phyloP scores from a whole-genome alignment of 37 sponge, comb jelly and placozoan species.

The Agelas oroides region DNA sequence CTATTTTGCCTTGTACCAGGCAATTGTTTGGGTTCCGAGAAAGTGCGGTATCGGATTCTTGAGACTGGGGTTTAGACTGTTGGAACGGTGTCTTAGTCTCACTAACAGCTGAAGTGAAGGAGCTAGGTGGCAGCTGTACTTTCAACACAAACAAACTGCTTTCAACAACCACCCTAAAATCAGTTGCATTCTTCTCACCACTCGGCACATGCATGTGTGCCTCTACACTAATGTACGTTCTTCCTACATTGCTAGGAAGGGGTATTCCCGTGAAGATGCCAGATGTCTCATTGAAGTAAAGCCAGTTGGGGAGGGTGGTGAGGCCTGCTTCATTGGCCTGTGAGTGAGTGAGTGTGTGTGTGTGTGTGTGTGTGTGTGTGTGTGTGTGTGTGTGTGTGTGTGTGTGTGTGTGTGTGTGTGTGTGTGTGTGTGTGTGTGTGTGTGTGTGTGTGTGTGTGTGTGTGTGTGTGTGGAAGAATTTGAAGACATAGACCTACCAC shows the following conservation, averaged over 20 bases:
- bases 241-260: conserved; percentile 9
- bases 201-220: not conserved
- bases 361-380: too few relatives aligned
- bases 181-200: not conserved
- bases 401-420: conserved; percentile 14
- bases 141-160: not conserved
- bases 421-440: conserved; percentile 39
- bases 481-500: too few relatives aligned
- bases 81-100: not conserved
- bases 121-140: not conserved
- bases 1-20: too few relatives aligned
- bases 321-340: conserved; percentile 42
- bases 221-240: conserved; percentile 27
- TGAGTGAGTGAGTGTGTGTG: too few relatives aligned
- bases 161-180: not conserved
- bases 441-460: conserved; percentile 34
- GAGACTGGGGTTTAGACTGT: too few relatives aligned
- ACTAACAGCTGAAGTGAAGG: not conserved
- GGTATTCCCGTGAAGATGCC: conserved; percentile 49
- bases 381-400: not conserved
- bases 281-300: conserved; percentile 26
- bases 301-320: conserved; percentile 45
- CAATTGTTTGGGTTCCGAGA: too few relatives aligned
- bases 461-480: conserved; percentile 1
- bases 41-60: too few relatives aligned